Conservation (phyloP, 2,888 invertebrate genomes). For the Aquatica leii region DNA sequence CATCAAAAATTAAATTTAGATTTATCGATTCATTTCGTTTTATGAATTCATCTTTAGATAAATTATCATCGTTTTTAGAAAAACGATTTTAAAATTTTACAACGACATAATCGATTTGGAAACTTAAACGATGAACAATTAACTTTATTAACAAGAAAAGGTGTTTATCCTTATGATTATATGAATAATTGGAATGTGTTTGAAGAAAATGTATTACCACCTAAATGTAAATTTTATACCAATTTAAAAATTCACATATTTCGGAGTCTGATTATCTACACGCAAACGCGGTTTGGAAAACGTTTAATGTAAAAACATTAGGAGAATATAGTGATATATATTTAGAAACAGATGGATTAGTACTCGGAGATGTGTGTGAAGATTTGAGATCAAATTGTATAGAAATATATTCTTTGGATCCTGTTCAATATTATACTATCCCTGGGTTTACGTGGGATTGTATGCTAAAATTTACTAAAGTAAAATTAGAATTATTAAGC, state of each 20-base stretch:
- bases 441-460: too few relatives aligned
- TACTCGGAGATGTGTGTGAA: conserved; percentile 54
- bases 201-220: conserved; percentile 43
- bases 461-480: too few relatives aligned
- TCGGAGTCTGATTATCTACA: conserved; percentile 48
- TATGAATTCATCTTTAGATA: conserved; percentile 42
- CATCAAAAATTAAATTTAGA: conserved; percentile 46
- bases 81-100: conserved; percentile 28
- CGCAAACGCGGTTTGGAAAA: conserved; percentile 50
- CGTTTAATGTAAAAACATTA: conserved; percentile 45
- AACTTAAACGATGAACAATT: conserved; percentile 25
- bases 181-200: conserved; percentile 43
- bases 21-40: conserved; percentile 44
- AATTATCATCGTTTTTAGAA: conserved; percentile 41
- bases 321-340: conserved; percentile 54
- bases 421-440: too few relatives aligned
- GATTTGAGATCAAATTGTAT: conserved; percentile 47
- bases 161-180: conserved; percentile 52
- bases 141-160: conserved; percentile 43
- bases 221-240: conserved; percentile 43
- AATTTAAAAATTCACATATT: conserved; percentile 39
- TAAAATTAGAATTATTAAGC: too few relatives aligned
- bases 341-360: conserved; percentile 53
- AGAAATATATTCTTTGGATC: conserved; percentile 42
- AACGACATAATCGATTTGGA: conserved; percentile 12